phyloP scores from a whole-genome alignment of 2,797 vertebrate species.

The Ctenopoma multispine region DNA sequence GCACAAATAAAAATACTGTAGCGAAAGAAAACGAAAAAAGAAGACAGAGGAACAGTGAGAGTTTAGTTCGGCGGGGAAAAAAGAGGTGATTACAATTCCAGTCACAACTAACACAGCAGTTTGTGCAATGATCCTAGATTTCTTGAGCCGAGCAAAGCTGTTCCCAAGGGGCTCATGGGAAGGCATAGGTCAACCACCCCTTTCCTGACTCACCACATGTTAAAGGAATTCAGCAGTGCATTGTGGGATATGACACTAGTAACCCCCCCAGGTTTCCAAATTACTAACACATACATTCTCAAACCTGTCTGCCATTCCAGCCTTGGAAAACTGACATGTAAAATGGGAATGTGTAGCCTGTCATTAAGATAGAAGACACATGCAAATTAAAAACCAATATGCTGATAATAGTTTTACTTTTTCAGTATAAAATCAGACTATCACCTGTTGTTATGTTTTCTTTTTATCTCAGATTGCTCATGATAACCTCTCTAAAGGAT shows the following conservation, averaged over 20 bases:
- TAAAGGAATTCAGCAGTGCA: slow-evolving; percentile 88
- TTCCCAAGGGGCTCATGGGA: slow-evolving; percentile 84
- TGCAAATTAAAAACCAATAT: slow-evolving; percentile 6
- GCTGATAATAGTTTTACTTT: too few relatives aligned
- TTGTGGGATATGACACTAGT: slow-evolving; percentile 84
- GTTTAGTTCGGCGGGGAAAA: slow-evolving; percentile 43
- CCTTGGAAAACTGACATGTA: slow-evolving; percentile 49
- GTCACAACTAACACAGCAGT: slow-evolving; percentile 78
- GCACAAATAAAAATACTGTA: slow-evolving; percentile 43
- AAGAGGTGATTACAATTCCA: slow-evolving; percentile 86
- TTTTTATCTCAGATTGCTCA: neutral
- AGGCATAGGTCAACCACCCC: slow-evolving; percentile 87
- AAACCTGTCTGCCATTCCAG: slow-evolving; percentile 59
- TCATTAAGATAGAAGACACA: slow-evolving; percentile 8
- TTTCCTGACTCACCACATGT: slow-evolving; percentile 91
- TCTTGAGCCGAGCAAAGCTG: slow-evolving; percentile 76
- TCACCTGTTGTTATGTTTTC: neutral
- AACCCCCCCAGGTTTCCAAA: slow-evolving; percentile 83
- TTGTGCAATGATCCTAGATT: slow-evolving; percentile 81
- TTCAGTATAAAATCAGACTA: neutral
- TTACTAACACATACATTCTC: slow-evolving; percentile 84
- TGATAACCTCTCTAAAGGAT: slow-evolving; percentile 14
- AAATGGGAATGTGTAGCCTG: slow-evolving; percentile 29
- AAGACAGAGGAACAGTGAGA: slow-evolving; percentile 24
- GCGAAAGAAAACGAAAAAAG: slow-evolving; percentile 23